Conservation (phyloP, 2,797 vertebrate species). For the Halcyon smyrnensis region DNA sequence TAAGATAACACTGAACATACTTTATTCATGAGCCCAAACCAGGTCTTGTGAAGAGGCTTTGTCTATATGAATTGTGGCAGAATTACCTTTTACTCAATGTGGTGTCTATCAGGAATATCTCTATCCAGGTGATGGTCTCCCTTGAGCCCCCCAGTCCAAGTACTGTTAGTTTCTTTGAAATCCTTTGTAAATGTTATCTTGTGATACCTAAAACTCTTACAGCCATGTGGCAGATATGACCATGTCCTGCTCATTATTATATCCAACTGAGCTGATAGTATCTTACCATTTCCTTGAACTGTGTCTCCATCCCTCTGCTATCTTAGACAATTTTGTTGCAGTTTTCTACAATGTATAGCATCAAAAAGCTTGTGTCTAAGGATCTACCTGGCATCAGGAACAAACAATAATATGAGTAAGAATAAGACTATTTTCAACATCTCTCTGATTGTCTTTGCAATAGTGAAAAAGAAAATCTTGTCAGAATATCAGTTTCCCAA, state of each 20-base stretch:
- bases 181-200: neutral
- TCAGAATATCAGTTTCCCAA: neutral
- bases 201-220: neutral
- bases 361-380: neutral
- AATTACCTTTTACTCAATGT: neutral
- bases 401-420: neutral
- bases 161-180: neutral
- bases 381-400: neutral
- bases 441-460: neutral
- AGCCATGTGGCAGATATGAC: fast-evolving
- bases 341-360: neutral
- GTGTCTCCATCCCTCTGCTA: neutral
- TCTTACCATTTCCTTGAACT: neutral
- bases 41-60: neutral
- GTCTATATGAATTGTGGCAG: neutral
- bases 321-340: neutral
- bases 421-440: neutral
- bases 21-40: neutral
- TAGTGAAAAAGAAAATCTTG: neutral
- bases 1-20: neutral
- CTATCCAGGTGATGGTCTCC: neutral
- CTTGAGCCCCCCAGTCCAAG: neutral
- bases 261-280: neutral
- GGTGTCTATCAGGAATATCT: neutral
- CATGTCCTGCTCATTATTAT: neutral